Conservation (phyloP, 2,113 vertebrate species). For the Phocoena sinus region DNA sequence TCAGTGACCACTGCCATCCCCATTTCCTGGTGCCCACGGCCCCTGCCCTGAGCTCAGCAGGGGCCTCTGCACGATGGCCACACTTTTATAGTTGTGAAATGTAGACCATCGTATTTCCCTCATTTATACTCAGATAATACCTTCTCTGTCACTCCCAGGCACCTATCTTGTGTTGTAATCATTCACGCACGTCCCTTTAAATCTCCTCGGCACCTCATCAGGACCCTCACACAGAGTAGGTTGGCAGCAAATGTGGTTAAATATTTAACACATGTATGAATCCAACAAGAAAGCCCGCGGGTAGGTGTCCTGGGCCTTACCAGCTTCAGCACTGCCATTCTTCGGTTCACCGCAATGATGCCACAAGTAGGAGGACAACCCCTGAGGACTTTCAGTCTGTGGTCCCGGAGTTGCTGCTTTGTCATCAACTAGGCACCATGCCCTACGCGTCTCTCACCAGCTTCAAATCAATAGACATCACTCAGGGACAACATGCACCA, state of each 20-base stretch:
- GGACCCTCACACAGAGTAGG: not conserved
- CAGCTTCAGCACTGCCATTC: not conserved
- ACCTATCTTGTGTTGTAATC: not conserved
- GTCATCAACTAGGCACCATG: not conserved
- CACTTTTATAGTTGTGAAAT: not conserved
- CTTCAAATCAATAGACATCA: not conserved
- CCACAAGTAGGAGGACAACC: not conserved
- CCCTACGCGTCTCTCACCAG: not conserved
- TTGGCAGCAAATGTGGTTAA: not conserved
- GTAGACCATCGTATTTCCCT: not conserved
- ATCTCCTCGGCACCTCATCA: not conserved
- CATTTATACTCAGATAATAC: not conserved
- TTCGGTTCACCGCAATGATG: not conserved
- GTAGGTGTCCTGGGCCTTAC: not conserved
- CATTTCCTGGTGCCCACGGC: not conserved
- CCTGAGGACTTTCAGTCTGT: not conserved
- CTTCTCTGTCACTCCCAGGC: not conserved
- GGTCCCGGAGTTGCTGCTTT: not conserved
- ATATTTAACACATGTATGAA: not conserved
- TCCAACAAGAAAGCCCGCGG: not conserved
- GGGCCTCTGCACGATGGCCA: not conserved
- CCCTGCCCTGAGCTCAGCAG: not conserved
- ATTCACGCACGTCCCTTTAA: not conserved
- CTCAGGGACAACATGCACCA: not conserved
- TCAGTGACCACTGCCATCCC: not conserved